Evolutionary conservation across 2,113 vertebrate species (phyloP).

Genomic region (Oncorhynchus clarkii): DNA sequence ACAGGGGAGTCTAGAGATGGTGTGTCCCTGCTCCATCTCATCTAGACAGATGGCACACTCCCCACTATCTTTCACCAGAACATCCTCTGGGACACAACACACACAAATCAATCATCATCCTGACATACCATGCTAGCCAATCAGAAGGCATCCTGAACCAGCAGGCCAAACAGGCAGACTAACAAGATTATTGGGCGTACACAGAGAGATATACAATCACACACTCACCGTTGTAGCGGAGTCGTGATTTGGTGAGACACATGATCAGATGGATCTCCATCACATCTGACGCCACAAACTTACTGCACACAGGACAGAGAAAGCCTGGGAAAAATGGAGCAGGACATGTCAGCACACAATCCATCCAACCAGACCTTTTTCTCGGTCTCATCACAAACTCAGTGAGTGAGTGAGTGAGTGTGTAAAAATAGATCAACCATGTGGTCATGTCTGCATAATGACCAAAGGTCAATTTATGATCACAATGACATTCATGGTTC

Average conservation of each 20-base stretch:
- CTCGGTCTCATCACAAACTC: too few relatives aligned
- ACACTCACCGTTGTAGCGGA: conserved; percentile 88
- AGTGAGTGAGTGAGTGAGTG: conserved; percentile 22
- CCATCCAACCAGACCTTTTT: background rate
- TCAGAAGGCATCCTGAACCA: conserved; percentile 29
- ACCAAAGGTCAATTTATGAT: too few relatives aligned
- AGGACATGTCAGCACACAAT: conserved; percentile 9
- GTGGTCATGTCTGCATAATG: too few relatives aligned
- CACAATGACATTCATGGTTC: too few relatives aligned
- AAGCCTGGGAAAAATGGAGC: conserved; percentile 76
- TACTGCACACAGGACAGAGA: conserved; percentile 96
- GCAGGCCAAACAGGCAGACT: background rate
- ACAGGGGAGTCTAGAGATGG: conserved; percentile 96
- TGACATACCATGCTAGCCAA: background rate
- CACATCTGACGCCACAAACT: conserved; percentile 91
- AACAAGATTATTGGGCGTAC: too few relatives aligned
- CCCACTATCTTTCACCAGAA: conserved; percentile 92
- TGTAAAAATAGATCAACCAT: conserved; percentile 20
- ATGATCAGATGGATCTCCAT: conserved; percentile 95
- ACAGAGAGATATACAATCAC: background rate
- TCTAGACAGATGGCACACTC: conserved; percentile 98
- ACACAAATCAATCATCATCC: conserved; percentile 11
- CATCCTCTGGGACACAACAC: conserved; percentile 83
- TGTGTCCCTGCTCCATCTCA: conserved; percentile 93
- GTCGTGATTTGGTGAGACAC: conserved; percentile 95